Evolutionary conservation across 2,888 invertebrate species (phyloP).

Genomic region (Sminthurinus aureus): DNA sequence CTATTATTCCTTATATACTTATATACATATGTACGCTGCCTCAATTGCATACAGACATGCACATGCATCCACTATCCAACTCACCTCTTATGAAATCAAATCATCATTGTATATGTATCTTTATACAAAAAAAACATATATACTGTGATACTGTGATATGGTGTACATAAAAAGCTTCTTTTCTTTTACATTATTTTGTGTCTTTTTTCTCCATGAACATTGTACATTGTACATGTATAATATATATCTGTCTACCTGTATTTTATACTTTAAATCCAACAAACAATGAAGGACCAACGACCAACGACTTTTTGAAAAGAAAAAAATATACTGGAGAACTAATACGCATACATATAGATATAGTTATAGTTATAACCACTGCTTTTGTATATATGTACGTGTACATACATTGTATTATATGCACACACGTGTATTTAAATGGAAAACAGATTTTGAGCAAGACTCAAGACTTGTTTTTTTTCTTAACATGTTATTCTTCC

Average conservation of each 20-base stretch:
- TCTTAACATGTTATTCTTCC: no score
- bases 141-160: neutral
- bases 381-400: no score
- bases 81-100: neutral
- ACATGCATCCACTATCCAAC: neutral
- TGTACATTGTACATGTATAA: neutral
- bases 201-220: neutral
- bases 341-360: neutral
- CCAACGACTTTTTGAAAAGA: conserved; percentile 5
- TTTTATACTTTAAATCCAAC: neutral
- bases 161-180: neutral
- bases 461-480: no score
- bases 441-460: no score
- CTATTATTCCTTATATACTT: neutral
- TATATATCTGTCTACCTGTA: neutral
- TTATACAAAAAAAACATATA: neutral
- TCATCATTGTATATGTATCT: neutral
- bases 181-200: neutral
- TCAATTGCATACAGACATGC: neutral
- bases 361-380: no score
- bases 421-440: no score
- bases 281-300: neutral
- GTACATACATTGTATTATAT: neutral
- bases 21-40: neutral
- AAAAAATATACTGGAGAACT: neutral